Evolutionary conservation across 2,113 vertebrate species (phyloP), one percentile per base, ranked within the genome.

Genomic region (Plecturocebus donacophilus): DNA sequence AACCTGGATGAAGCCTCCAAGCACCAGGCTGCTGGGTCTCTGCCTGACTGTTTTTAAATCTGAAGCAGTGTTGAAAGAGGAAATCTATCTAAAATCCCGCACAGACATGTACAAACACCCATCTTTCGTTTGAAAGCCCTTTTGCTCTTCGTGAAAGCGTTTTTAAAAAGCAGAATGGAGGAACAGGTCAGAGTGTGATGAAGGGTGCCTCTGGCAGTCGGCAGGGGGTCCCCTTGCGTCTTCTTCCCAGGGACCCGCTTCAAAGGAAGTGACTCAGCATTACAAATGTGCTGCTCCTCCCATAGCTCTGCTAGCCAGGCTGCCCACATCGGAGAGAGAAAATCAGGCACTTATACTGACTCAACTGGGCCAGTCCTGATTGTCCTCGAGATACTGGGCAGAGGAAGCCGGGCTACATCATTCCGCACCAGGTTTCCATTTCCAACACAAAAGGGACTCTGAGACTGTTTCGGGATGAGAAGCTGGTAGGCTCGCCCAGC

Each of bases 1-100:
- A 5, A 70, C 27, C 3, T 2, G 2, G 2, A 32, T 1, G 11
- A 17, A n/a, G 58, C 5, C 88, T 38, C 45, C 0, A 2, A 49
- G 45, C 14, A 47, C 40, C 30, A 7, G 66, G 71, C 40, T 38
- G 25, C 35, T 3, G 5, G 71, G 56, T 5, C 47, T 52, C 3
- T 20, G 47, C 35, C 40, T 30, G 47, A 45, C 35, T 3, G 20
- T 14, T 54, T 85, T 21, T 27, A 47, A 25, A 3, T 12, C 64
- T 3, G 40, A 1, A 14, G 40, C 32, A 1, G 11, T 3, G 49
- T 81, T 81, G 70, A n/a, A 45, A 12, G 0, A 20, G 77, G 40
- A 10, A 21, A 40, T n/a, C 20, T 8, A 10, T 64, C 64, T 58
- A 21, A 70, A 23, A 12, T 27, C 66, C 45, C 40, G 73, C 27